Evolutionary conservation across 2,797 vertebrate genomes (phyloP).

Genomic region (Tokudaia muenninki): DNA sequence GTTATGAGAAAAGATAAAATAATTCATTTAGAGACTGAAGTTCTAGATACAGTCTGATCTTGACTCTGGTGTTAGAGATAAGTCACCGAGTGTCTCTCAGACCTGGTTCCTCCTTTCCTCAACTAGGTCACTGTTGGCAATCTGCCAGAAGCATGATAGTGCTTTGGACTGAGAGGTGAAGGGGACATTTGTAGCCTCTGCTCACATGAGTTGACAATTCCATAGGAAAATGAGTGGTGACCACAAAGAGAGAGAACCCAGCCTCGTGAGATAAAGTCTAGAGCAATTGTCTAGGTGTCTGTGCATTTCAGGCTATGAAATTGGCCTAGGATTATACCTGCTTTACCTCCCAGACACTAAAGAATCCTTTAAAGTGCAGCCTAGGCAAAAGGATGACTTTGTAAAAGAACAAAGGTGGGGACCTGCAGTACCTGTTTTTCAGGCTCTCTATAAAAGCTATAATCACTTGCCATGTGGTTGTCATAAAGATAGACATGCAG

Average conservation of each 20-base stretch:
- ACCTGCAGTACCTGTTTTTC: conserved; percentile 7
- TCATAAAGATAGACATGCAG: neutral
- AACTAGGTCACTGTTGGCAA: conserved; percentile 12
- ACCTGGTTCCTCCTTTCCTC: neutral
- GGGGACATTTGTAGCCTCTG: neutral
- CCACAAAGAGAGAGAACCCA: neutral
- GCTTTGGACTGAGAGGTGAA: conserved; percentile 17
- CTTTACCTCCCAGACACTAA: conserved; percentile 24
- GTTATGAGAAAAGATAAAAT: neutral
- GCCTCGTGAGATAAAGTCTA: neutral
- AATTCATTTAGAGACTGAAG: conserved; percentile 22
- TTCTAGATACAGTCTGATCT: conserved; percentile 6
- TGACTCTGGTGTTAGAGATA: neutral
- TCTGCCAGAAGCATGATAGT: neutral
- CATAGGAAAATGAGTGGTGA: conserved; percentile 23
- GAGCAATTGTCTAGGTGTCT: neutral
- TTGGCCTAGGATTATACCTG: neutral
- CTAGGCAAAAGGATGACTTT: neutral
- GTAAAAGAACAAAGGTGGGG: neutral
- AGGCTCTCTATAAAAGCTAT: neutral
- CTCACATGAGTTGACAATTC: neutral
- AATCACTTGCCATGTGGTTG: neutral
- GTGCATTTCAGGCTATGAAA: neutral
- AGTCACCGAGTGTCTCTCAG: neutral
- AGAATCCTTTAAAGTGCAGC: conserved; percentile 17